Evolutionary conservation across 1,140 invertebrate species (phyloP).

Genomic region (Zaprionus ornatus): DNA sequence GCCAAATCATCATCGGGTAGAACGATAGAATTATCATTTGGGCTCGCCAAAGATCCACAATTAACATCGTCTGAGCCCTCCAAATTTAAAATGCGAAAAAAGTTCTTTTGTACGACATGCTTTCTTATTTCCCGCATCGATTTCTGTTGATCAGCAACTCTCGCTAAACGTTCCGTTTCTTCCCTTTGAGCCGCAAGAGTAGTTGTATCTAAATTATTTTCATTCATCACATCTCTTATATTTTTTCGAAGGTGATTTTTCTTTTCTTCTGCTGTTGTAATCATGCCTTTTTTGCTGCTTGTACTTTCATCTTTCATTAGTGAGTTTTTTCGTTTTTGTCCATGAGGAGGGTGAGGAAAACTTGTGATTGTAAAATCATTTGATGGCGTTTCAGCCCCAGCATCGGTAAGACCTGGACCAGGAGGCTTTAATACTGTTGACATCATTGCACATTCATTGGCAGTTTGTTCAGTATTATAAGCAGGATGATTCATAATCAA

Average conservation of each 20-base stretch:
- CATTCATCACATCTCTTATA: slow-evolving; percentile 96
- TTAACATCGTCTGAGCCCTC: slow-evolving; percentile 62
- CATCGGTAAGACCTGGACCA: not conserved
- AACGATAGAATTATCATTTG: slow-evolving; percentile 41
- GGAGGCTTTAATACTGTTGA: slow-evolving; percentile 13
- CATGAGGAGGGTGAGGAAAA: slow-evolving; percentile 10
- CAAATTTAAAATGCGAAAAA: slow-evolving; percentile 85
- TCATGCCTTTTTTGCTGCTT: slow-evolving; percentile 20
- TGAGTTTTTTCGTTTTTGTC: slow-evolving; percentile 31
- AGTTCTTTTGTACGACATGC: slow-evolving; percentile 80
- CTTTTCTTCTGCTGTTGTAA: slow-evolving; percentile 84
- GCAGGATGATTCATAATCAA: slow-evolving; percentile 11
- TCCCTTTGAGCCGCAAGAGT: slow-evolving; percentile 96
- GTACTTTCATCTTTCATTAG: slow-evolving; percentile 28
- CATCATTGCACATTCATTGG: slow-evolving; percentile 17
- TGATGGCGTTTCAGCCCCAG: slow-evolving; percentile 5
- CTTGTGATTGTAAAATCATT: not conserved
- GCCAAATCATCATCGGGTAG: slow-evolving; percentile 64
- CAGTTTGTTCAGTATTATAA: slow-evolving; percentile 13
- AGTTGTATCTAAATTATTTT: slow-evolving; percentile 95
- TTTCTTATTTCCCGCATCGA: slow-evolving; percentile 88
- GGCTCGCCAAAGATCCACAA: slow-evolving; percentile 30
- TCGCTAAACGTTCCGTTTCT: slow-evolving; percentile 93
- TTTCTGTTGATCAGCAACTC: slow-evolving; percentile 93
- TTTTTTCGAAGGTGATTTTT: slow-evolving; percentile 91